These are phyloP conservation scores for Limnephilus rhombicus DNA, from an alignment of 2,888 invertebrate species.

Conservation along the genomic window DNA sequence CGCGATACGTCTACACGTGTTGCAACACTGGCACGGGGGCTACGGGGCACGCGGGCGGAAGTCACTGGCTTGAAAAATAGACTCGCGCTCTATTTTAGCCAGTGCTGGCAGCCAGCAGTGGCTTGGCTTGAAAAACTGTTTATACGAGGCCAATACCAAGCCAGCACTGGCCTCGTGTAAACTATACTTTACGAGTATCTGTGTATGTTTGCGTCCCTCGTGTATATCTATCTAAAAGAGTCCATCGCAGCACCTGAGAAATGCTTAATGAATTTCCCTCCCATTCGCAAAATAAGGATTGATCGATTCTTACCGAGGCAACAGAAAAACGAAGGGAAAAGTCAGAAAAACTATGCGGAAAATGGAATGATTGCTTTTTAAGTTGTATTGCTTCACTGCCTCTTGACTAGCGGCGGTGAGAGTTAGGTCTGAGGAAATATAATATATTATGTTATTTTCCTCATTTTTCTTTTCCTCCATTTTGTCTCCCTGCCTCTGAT, in stretches of 20 bases:
- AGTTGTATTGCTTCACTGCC: constrained; percentile 36
- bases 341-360: constrained; percentile 37
- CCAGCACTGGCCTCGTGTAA: too few relatives aligned
- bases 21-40: too few relatives aligned
- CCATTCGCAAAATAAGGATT: constrained; percentile 33
- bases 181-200: background rate
- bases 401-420: background rate
- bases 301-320: constrained; percentile 12
- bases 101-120: too few relatives aligned
- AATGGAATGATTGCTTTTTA: constrained; percentile 45
- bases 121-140: too few relatives aligned
- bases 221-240: background rate
- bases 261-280: constrained; percentile 37
- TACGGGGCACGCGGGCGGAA: too few relatives aligned
- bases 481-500: constrained; percentile 53
- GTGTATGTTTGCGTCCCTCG: background rate
- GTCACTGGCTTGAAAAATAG: too few relatives aligned
- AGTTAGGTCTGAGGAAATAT: background rate
- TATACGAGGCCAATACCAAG: too few relatives aligned
- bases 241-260: constrained; percentile 25
- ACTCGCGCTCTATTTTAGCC: too few relatives aligned
- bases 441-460: constrained; percentile 44
- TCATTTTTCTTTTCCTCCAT: constrained; percentile 28
- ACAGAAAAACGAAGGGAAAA: constrained; percentile 9
- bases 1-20: too few relatives aligned